phyloP scores from a whole-genome alignment of 2,797 vertebrate genomes.

The Lithobates pipiens region DNA sequence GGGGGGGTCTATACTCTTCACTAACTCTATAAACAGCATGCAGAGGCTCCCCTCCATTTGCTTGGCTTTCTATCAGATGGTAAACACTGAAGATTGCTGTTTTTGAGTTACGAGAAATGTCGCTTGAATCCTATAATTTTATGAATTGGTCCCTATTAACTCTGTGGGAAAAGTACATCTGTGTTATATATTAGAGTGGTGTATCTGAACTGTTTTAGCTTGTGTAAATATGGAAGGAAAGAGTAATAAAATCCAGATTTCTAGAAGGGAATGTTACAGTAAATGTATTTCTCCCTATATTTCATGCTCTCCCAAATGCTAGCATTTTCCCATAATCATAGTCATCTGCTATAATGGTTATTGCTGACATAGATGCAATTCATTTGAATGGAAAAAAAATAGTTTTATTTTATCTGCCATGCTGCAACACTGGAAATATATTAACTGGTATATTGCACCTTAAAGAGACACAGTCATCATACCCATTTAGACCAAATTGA shows the following conservation, averaged over 20 bases:
- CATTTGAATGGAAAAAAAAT: neutral
- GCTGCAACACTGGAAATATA: neutral
- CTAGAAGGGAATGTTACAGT: neutral
- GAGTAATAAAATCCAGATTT: neutral
- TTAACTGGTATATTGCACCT: neutral
- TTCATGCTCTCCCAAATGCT: slow-evolving; percentile 1
- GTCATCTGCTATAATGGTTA: slow-evolving; percentile 4
- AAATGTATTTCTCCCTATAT: neutral
- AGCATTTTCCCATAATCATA: slow-evolving; percentile 9
- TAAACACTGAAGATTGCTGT: slow-evolving; percentile 31
- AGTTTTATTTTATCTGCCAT: neutral
- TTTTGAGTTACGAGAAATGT: slow-evolving; percentile 12
- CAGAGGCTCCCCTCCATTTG: slow-evolving; percentile 13
- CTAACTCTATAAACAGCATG: slow-evolving; percentile 33
- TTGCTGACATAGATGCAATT: neutral
- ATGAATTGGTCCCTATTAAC: slow-evolving; percentile 19
- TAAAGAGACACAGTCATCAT: neutral
- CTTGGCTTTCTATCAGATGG: neutral
- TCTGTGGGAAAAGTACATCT: neutral
- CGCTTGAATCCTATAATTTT: slow-evolving; percentile 19
- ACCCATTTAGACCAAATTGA: no score
- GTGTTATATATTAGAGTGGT: neutral
- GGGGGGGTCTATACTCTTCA: neutral
- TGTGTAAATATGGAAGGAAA: neutral
- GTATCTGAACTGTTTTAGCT: neutral